Percentiles rank a stretch among this genome's conserved stretches.
These are phyloP conservation scores for Heliconius nattereri DNA, from an alignment of 1,140 invertebrate genomes.

Conservation along the genomic window DNA sequence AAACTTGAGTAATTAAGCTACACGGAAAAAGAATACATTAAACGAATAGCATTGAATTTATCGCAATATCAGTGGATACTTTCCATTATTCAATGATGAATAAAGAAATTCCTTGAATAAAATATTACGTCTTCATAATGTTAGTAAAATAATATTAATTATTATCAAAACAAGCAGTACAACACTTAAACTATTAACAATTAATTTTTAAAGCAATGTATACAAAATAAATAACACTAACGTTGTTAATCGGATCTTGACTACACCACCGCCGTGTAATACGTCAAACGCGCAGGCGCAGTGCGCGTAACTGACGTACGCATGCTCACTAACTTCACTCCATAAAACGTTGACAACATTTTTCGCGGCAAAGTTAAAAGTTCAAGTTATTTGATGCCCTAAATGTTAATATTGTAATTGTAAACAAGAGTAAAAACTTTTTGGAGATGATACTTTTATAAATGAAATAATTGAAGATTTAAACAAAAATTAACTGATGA, in stretches of 20 bases:
- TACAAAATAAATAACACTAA: conserved; percentile 65
- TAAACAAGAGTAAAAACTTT: not conserved
- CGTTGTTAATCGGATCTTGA: conserved; percentile 81
- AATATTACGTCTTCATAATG: not conserved
- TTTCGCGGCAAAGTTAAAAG: not conserved
- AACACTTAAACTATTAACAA: conserved; percentile 42
- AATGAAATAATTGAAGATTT: not conserved
- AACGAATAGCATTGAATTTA: conserved; percentile 8
- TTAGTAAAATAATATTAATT: conserved; percentile 18
- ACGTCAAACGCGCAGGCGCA: conserved; percentile 78
- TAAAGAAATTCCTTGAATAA: conserved; percentile 28
- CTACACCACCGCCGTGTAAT: conserved; percentile 78
- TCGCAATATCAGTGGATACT: conserved; percentile 34
- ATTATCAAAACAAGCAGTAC: conserved; percentile 57
- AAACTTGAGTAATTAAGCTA: not conserved
- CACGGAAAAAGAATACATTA: conserved; percentile 3
- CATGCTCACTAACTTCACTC: conserved; percentile 72
- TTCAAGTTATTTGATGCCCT: conserved; percentile 21
- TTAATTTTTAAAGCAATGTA: conserved; percentile 47
- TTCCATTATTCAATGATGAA: conserved; percentile 42
- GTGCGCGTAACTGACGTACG: conserved; percentile 75
- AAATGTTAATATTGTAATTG: conserved; percentile 30
- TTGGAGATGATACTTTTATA: not conserved
- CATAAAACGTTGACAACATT: conserved; percentile 40
- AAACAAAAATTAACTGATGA: not conserved